Percentiles rank a stretch among this genome's conserved stretches.
Conservation (phyloP, 2,888 invertebrate genomes). For the Nyleta sp. region DNA sequence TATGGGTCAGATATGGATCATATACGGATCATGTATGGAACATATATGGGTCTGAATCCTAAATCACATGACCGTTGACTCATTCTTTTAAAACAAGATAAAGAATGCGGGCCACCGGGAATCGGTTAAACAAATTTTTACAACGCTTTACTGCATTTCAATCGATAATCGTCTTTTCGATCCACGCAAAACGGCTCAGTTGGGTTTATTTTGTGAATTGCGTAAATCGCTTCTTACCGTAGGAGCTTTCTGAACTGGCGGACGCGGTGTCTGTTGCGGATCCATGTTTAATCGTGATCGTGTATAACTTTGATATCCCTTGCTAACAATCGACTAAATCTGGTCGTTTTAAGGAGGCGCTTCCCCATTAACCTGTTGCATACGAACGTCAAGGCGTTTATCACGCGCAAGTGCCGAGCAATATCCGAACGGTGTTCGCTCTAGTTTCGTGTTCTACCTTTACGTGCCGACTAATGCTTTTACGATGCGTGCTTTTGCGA, state of each 20-base stretch:
- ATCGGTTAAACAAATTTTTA: too few relatives aligned
- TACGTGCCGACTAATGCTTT: conserved; percentile 63
- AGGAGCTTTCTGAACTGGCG: conserved; percentile 69
- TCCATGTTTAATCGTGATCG: conserved; percentile 72
- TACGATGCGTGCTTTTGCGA: conserved; percentile 55
- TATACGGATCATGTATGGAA: too few relatives aligned
- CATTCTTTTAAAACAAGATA: too few relatives aligned
- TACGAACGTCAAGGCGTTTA: conserved; percentile 69
- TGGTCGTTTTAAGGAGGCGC: conserved; percentile 67
- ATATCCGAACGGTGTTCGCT: conserved; percentile 54
- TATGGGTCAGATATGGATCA: too few relatives aligned
- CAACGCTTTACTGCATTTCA: conserved; percentile 21
- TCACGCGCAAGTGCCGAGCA: conserved; percentile 59
- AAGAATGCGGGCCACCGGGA: too few relatives aligned
- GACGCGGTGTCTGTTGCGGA: conserved; percentile 73
- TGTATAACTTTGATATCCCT: conserved; percentile 60
- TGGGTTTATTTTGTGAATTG: conserved; percentile 1
- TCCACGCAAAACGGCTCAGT: neutral
- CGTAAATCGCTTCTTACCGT: conserved; percentile 73
- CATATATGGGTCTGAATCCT: too few relatives aligned
- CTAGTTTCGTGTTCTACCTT: conserved; percentile 63
- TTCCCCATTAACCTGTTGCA: conserved; percentile 78
- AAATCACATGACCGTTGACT: conserved; percentile 15
- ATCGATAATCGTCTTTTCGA: conserved; percentile 18
- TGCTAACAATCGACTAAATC: conserved; percentile 61